A percentile compares a stretch with the other conserved stretches of the same genome.
Conservation (phyloP, 1,140 invertebrate species). For the Rhopalosiphum maidis region DNA sequence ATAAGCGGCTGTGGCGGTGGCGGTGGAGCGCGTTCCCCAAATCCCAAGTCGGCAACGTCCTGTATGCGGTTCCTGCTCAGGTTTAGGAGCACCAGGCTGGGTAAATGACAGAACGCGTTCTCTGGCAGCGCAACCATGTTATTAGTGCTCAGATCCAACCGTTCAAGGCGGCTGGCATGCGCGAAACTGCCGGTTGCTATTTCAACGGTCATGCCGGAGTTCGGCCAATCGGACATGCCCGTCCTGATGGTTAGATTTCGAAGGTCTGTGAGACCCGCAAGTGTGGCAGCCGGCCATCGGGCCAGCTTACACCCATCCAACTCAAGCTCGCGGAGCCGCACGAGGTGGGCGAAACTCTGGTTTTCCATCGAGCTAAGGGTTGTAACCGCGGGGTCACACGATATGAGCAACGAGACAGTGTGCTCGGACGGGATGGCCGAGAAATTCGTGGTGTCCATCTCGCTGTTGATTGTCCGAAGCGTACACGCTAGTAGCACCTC, state of each 20-base stretch:
- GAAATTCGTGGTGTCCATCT: constrained; percentile 86
- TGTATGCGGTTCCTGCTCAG: constrained; percentile 84
- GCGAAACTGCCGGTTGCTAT: constrained; percentile 76
- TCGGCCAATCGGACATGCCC: constrained; percentile 77
- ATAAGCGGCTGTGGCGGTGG: constrained; percentile 63
- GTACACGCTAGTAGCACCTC: constrained; percentile 81
- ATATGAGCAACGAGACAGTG: constrained; percentile 78
- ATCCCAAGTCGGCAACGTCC: constrained; percentile 82
- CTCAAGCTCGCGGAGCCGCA: constrained; percentile 76
- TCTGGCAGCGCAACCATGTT: constrained; percentile 88
- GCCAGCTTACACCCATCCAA: constrained; percentile 86
- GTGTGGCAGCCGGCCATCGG: constrained; percentile 75
- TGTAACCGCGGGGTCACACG: constrained; percentile 78
- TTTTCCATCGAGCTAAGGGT: constrained; percentile 76
- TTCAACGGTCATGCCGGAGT: constrained; percentile 74
- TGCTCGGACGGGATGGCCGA: constrained; percentile 84
- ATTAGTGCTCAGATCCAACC: constrained; percentile 85
- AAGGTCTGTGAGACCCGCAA: constrained; percentile 77
- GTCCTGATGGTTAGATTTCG: constrained; percentile 82
- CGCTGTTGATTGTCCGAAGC: constrained; percentile 79
- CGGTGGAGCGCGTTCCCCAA: constrained; percentile 66
- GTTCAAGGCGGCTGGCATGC: constrained; percentile 75
- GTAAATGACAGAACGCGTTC: constrained; percentile 81
- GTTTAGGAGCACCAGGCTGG: constrained; percentile 78
- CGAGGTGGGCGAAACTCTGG: constrained; percentile 79